These are phyloP conservation scores for Corvus moneduloides DNA, from an alignment of 2,113 vertebrate genomes.

Conservation along the genomic window DNA sequence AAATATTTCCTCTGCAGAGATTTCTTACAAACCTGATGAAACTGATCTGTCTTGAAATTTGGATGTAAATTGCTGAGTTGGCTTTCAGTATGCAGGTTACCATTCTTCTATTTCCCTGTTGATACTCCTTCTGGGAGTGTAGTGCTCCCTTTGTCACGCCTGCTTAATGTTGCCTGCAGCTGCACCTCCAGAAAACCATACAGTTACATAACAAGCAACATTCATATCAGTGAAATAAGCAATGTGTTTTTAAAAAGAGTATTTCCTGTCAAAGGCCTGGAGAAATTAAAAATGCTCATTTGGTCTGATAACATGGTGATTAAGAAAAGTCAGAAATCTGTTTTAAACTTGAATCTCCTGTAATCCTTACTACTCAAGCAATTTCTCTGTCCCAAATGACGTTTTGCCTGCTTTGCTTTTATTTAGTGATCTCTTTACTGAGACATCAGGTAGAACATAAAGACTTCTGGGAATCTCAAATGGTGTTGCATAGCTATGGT, in stretches of 20 bases:
- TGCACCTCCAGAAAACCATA: neutral
- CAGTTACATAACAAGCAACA: neutral
- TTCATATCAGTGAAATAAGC: neutral
- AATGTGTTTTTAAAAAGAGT: neutral
- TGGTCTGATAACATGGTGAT: neutral
- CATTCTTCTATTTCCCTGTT: neutral
- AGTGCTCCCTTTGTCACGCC: neutral
- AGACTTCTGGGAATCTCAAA: neutral
- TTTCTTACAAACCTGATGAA: neutral
- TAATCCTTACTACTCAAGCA: neutral
- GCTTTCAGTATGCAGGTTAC: neutral
- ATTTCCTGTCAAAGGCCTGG: neutral
- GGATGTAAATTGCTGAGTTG: neutral
- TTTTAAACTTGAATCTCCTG: neutral
- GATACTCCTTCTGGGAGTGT: neutral
- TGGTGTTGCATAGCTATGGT: neutral
- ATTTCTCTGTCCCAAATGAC: neutral
- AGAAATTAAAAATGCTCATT: neutral
- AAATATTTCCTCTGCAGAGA: neutral
- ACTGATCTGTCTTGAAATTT: neutral
- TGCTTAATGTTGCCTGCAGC: neutral
- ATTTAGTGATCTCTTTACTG: neutral
- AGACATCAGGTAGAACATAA: neutral
- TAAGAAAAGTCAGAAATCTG: neutral
- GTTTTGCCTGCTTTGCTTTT: neutral